phyloP scores from a whole-genome alignment of 2,888 invertebrate species.

The Drosophila pegasa region DNA sequence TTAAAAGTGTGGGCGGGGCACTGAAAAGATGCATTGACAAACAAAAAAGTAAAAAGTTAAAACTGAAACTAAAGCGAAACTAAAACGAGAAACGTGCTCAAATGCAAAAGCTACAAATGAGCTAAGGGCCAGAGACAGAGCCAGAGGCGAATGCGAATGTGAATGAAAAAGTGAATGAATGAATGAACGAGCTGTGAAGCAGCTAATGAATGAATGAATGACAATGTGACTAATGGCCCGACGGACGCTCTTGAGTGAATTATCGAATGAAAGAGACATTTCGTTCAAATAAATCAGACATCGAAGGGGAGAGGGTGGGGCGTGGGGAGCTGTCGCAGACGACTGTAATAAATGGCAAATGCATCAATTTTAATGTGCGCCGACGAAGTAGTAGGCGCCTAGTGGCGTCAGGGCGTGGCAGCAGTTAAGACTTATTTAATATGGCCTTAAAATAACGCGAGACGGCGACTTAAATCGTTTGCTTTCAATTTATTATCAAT shows the following conservation, averaged over 20 bases:
- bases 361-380: slow-evolving; percentile 54
- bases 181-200: slow-evolving; percentile 58
- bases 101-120: slow-evolving; percentile 50
- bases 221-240: slow-evolving; percentile 49
- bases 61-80: slow-evolving; percentile 25
- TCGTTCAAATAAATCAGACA: slow-evolving; percentile 53
- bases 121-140: slow-evolving; percentile 18
- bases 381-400: slow-evolving; percentile 39
- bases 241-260: slow-evolving; percentile 34
- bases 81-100: slow-evolving; percentile 62
- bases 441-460: background rate
- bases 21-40: slow-evolving; percentile 8
- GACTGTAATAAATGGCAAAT: slow-evolving; percentile 47
- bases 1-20: slow-evolving; percentile 2
- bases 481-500: background rate
- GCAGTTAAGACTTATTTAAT: background rate
- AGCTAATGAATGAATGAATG: slow-evolving; percentile 59
- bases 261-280: slow-evolving; percentile 58
- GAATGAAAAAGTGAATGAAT: slow-evolving; percentile 27
- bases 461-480: background rate
- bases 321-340: background rate
- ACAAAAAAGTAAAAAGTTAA: slow-evolving; percentile 10
- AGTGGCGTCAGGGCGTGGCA: slow-evolving; percentile 10
- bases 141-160: slow-evolving; percentile 1
- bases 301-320: slow-evolving; percentile 8